Evolutionary conservation across 64 coral and sea anemone genomes (phyloP).

Genomic region (Catalaphyllia jardinei): DNA sequence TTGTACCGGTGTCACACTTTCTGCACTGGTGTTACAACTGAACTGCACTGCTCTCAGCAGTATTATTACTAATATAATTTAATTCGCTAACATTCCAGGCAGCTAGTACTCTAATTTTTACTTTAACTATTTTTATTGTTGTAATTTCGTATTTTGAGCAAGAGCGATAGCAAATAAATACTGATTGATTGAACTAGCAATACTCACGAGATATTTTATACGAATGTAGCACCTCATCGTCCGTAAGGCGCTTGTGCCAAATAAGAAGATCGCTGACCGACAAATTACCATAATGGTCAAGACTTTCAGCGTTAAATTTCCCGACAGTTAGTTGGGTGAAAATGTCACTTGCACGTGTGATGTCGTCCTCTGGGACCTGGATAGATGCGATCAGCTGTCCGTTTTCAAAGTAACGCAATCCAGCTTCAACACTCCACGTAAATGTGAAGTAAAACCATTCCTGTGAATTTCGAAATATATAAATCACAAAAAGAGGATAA

Average conservation of each 20-base stretch:
- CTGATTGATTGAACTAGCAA: too few species aligned
- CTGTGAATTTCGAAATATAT: constrained; percentile 9
- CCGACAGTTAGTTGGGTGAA: constrained; percentile 70
- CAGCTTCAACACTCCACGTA: constrained; percentile 52
- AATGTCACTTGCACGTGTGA: constrained; percentile 63
- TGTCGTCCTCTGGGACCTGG: neutral
- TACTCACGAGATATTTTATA: constrained; percentile 85
- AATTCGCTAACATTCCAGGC: too few species aligned
- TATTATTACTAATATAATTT: too few species aligned
- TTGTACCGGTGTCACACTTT: too few species aligned
- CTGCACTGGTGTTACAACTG: too few species aligned
- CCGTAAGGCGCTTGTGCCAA: constrained; percentile 65
- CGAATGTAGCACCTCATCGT: constrained; percentile 79
- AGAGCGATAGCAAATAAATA: too few species aligned
- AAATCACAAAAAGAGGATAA: too few species aligned
- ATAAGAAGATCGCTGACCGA: constrained; percentile 82
- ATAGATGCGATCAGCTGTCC: constrained; percentile 52
- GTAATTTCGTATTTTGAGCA: too few species aligned
- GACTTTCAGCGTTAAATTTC: constrained; percentile 65
- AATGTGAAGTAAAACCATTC: constrained; percentile 78
- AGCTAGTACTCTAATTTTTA: too few species aligned
- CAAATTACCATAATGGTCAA: constrained; percentile 79
- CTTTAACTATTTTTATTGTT: too few species aligned
- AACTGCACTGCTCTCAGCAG: too few species aligned
- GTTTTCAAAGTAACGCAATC: constrained; percentile 75